Base-by-base conservation (phyloP, 1,140 invertebrate species). In the Drosophila carrolli region DNA sequence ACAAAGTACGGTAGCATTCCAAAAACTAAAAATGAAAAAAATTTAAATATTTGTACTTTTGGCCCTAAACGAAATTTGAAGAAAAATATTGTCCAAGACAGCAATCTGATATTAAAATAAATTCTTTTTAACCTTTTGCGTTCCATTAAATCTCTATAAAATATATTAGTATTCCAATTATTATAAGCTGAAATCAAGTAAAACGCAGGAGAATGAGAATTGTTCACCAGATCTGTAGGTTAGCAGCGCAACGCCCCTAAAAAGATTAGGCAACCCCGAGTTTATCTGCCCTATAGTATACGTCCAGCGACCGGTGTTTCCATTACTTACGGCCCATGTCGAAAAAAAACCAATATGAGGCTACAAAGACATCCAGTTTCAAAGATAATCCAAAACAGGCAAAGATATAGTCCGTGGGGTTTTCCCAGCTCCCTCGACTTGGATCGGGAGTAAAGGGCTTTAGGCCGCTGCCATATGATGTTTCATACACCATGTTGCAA, bases 341-440 rank as follows among this genome's bases (percentile, higher is more conserved):
- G 16, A 81, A 90, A 27, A 59, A 86, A 7, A 75, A 73, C 68
- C 75, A 81, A 80, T 74, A 88, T 1, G 75, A 56, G 23, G 68
- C n/a, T 38, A 68, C 40, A 60, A 92, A 75, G 5, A 89, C 0
- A 65, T 91, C 91, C 61, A 88, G 35, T 29, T 88, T 89, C 2
- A 92, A 77, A 27, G 82, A 75, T 32, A 91, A 51, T 19, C 89
- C 85, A 13, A 84, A 66, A 19, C 85, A 84, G 50, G 85, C 89
- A 14, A 72, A 90, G 1, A 91, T 50, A 46, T 66, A 92, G 57
- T 92, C 91, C 19, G 63, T 65, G 7, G 89, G 80, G 9, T 81
- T 76, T 46, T 89, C 75, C 91, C 91, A 92, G 48, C 76, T 83
- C 2, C 91, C 91, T 13, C 91, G 91, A 19, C 66, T 40, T 4